Percentiles rank a stretch among this genome's conserved stretches.
Evolutionary conservation across 2,113 vertebrate species (phyloP).

Genomic region (Pelecanus crispus): DNA sequence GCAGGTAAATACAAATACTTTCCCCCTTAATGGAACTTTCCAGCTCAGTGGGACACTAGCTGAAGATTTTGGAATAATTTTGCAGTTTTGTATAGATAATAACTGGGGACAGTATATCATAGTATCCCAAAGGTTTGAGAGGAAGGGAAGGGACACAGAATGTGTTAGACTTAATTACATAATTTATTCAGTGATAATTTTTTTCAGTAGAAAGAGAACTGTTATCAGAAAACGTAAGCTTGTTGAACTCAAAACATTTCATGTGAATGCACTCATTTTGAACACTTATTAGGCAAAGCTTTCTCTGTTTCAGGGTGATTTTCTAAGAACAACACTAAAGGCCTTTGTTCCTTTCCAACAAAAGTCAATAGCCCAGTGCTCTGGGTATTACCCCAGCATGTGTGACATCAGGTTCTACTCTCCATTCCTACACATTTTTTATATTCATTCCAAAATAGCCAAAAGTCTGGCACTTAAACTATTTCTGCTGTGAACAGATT

Average conservation of each 20-base stretch:
- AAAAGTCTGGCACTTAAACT: background rate
- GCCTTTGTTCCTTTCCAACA: background rate
- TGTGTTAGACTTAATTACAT: background rate
- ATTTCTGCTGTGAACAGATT: background rate
- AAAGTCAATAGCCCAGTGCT: background rate
- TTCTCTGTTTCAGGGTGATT: background rate
- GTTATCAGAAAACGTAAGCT: background rate
- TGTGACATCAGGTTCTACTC: background rate
- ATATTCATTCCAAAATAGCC: background rate
- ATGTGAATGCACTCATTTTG: background rate
- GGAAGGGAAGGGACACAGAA: background rate
- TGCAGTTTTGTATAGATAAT: background rate
- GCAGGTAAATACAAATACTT: background rate
- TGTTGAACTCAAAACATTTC: background rate
- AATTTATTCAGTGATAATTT: background rate
- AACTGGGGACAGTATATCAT: background rate
- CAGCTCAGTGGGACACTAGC: background rate
- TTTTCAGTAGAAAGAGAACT: background rate
- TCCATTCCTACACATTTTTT: accelerated
- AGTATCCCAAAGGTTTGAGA: background rate
- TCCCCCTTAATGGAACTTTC: background rate
- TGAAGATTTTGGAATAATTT: background rate
- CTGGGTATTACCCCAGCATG: accelerated
- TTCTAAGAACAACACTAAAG: background rate
- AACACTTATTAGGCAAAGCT: background rate